phyloP scores from a whole-genome alignment of 2,113 vertebrate genomes.

The Halichoeres trimaculatus region DNA sequence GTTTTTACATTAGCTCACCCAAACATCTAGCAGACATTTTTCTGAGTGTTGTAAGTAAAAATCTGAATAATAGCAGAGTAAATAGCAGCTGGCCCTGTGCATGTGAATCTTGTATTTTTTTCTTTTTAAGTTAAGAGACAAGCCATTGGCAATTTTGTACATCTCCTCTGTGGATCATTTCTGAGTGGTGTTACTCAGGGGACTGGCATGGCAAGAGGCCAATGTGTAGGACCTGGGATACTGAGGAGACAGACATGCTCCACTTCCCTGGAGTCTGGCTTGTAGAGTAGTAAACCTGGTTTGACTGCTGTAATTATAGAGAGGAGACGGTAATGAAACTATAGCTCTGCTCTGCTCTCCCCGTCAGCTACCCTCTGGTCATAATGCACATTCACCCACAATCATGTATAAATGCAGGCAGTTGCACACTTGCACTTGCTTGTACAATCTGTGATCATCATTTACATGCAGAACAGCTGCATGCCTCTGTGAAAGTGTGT shows the following conservation, averaged over 20 bases:
- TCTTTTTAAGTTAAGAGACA: not conserved
- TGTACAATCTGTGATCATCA: slow-evolving; percentile 42
- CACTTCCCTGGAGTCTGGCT: slow-evolving; percentile 26
- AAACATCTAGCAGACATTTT: no score
- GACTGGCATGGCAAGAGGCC: slow-evolving; percentile 13
- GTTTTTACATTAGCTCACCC: no score
- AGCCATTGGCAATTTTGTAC: slow-evolving; percentile 5
- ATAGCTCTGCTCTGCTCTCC: slow-evolving; percentile 44
- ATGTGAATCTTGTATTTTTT: no score
- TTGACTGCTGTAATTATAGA: slow-evolving; percentile 71
- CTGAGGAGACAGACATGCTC: slow-evolving; percentile 17
- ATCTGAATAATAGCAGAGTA: no score
- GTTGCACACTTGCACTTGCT: slow-evolving; percentile 31
- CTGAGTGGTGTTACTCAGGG: not conserved
- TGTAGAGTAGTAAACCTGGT: slow-evolving; percentile 61
- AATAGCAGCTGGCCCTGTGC: no score
- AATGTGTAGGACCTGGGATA: slow-evolving; percentile 13
- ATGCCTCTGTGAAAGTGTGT: slow-evolving; percentile 26
- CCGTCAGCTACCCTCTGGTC: slow-evolving; percentile 51
- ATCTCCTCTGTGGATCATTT: slow-evolving; percentile 21
- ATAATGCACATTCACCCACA: slow-evolving; percentile 44
- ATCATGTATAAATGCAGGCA: slow-evolving; percentile 40
- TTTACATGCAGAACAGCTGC: slow-evolving; percentile 68
- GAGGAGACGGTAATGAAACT: slow-evolving; percentile 60
- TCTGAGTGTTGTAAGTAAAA: no score